These are phyloP conservation scores for Odontesthes bonariensis DNA, from an alignment of 2,113 vertebrate species.

Conservation along the genomic window DNA sequence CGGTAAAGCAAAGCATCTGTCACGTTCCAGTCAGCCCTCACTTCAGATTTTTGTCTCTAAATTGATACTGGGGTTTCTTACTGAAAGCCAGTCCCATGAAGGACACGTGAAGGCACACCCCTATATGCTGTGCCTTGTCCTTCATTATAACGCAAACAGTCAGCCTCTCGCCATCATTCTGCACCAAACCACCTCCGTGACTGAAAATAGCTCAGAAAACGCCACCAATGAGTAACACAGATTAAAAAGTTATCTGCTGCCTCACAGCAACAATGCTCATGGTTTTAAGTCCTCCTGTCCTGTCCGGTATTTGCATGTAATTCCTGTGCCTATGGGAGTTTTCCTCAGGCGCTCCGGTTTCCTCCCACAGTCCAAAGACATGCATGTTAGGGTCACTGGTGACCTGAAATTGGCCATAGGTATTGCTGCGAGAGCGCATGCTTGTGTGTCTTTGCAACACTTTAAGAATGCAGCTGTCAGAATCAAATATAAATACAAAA, in stretches of 20 bases:
- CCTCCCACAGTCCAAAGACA: background rate
- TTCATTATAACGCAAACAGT: background rate
- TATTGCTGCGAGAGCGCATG: background rate
- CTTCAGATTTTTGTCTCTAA: background rate
- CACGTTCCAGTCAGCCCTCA: background rate
- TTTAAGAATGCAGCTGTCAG: too few species aligned
- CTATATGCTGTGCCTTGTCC: background rate
- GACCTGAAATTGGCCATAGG: background rate
- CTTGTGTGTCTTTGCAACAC: background rate
- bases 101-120: background rate
- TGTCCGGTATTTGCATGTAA: too few species aligned
- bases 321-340: too few species aligned
- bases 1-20: constrained; percentile 3
- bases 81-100: background rate
- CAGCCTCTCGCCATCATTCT: background rate
- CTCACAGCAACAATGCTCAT: too few species aligned
- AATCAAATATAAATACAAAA: too few species aligned
- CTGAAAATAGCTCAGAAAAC: background rate
- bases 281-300: too few species aligned
- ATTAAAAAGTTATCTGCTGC: background rate
- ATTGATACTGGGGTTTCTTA: background rate
- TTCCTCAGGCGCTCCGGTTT: background rate
- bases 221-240: background rate
- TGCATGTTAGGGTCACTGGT: background rate
- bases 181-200: background rate